A percentile compares a stretch with the other conserved stretches of the same genome.
Evolutionary conservation across 2,113 vertebrate genomes (phyloP).

Genomic region (Smithornis capensis): DNA sequence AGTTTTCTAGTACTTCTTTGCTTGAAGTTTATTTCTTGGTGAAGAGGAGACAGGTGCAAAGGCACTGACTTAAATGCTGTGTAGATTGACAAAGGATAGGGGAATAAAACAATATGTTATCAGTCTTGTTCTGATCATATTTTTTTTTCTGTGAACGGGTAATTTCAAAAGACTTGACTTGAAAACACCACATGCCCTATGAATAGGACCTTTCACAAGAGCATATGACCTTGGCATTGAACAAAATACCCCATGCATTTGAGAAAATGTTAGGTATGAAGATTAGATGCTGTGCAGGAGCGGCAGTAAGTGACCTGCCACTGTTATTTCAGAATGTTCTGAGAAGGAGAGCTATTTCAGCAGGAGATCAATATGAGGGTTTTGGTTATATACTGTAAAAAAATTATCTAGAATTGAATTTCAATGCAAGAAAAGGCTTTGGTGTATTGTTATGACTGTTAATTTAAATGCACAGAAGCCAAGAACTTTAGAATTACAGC

Average conservation of each 20-base stretch:
- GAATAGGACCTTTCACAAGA: not conserved
- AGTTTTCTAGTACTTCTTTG: not conserved
- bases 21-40: not conserved
- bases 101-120: not conserved
- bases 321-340: not conserved
- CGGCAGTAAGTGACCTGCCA: not conserved
- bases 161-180: not conserved
- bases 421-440: not conserved
- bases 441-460: not conserved
- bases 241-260: not conserved
- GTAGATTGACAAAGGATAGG: not conserved
- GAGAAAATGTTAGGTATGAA: not conserved
- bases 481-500: conserved; percentile 17
- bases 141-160: not conserved
- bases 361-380: not conserved
- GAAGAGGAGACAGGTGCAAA: not conserved
- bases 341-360: not conserved
- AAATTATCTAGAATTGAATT: not conserved
- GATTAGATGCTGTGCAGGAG: not conserved
- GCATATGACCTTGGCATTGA: not conserved
- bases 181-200: not conserved
- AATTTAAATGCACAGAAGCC: conserved; percentile 4
- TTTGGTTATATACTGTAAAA: not conserved
- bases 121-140: not conserved
- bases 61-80: not conserved